Base-by-base conservation (phyloP, 2,888 invertebrate genomes). In the Zhuqinia jingwanae region DNA sequence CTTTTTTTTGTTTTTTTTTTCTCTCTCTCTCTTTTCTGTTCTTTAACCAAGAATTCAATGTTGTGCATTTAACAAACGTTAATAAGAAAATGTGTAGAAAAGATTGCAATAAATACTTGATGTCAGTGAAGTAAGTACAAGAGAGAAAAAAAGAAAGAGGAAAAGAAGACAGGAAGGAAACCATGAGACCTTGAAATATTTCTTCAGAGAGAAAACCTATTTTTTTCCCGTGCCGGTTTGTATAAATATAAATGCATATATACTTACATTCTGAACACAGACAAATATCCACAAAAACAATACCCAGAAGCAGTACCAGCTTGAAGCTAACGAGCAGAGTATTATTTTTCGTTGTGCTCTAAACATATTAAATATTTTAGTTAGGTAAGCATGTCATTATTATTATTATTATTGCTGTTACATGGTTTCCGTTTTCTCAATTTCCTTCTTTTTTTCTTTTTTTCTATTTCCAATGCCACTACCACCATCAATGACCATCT, bases 101-200 rank as follows among this genome's bases (percentile, higher is more conserved):
- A 36, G 8, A 36, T 36, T 3, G 36, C 36, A 36, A 36, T 36
- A 36, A 36, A 36, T 36, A 36, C 8, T 36, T 36, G 36, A 36
- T 36, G 36, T 8, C 8, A 8, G 36, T 36, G 36, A 36, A 36
- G n/a, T n/a, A n/a, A n/a, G n/a, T n/a, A n/a, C n/a, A 36, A 8
- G 3, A 8, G 8, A 36, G 36, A 36, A 36, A 3, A 36, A 36
- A 20, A 17, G 22, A 45, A 65, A 68, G 10, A 20, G 45, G 45
- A 45, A 17, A 68, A n/a, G 45, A 68, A 68, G 27, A 45, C 30
- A 65, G 45, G 45, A 68, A 68, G 68, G 45, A 45, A 68, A 15
- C 11, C 13, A 50, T 5, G 2, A 50, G 20, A 68, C 68, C 68
- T 68, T 68, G 68, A 45, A 17, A 68, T 68, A 8, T 65, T 42